Conservation (phyloP, 2,797 vertebrate genomes). For the Astyanax mexicanus region DNA sequence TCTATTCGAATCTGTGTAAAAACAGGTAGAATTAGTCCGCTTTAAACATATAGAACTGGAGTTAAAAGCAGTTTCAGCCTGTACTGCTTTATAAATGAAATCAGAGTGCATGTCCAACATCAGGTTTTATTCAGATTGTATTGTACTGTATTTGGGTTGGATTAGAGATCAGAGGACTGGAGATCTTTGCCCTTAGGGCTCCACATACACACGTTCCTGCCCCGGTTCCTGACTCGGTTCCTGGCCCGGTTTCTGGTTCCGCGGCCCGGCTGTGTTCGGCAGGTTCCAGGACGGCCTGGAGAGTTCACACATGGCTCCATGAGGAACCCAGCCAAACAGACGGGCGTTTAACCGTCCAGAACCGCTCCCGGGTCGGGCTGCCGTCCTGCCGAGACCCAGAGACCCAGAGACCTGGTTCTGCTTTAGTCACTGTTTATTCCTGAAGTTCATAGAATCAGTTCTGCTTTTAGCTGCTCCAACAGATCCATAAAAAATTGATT, state of each 20-base stretch:
- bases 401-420: background rate
- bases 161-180: background rate
- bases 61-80: too few species aligned
- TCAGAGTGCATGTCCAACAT: too few species aligned
- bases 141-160: background rate
- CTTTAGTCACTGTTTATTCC: too few species aligned
- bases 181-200: background rate
- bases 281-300: background rate
- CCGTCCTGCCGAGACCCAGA: background rate
- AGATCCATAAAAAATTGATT: too few species aligned
- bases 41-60: too few species aligned
- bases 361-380: background rate
- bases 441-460: too few species aligned
- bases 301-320: background rate
- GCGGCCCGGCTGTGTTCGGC: background rate
- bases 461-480: too few species aligned
- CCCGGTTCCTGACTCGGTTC: background rate
- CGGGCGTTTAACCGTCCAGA: slow-evolving; percentile 24
- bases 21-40: too few species aligned
- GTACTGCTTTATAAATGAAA: too few species aligned
- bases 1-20: too few species aligned
- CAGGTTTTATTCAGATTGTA: too few species aligned
- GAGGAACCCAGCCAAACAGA: slow-evolving; percentile 15
- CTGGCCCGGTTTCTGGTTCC: background rate
- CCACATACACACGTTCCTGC: background rate